Evolutionary conservation across 2,113 vertebrate genomes (phyloP).

Genomic region (Gambusia holbrooki): DNA sequence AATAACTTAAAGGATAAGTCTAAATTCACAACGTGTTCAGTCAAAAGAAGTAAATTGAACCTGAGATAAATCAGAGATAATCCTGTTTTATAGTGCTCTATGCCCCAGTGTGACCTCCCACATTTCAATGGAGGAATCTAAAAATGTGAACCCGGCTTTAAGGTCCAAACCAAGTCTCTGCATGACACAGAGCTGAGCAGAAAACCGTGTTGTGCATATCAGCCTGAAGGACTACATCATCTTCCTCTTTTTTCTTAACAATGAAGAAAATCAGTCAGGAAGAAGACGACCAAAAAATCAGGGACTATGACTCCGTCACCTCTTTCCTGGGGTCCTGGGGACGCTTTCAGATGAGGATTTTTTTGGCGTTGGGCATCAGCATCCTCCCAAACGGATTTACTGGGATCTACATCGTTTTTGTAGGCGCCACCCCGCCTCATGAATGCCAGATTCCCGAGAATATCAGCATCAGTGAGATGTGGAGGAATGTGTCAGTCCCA

Average conservation of each 20-base stretch:
- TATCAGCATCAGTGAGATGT: slow-evolving; percentile 55
- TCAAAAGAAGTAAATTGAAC: neutral
- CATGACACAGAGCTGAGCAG: neutral
- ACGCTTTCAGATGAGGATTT: slow-evolving; percentile 80
- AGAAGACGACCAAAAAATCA: slow-evolving; percentile 9
- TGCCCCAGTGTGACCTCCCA: slow-evolving; percentile 35
- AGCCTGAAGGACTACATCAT: neutral
- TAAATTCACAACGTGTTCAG: neutral
- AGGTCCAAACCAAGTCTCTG: neutral
- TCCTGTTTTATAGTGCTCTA: neutral
- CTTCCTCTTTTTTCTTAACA: neutral
- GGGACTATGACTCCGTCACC: slow-evolving; percentile 81
- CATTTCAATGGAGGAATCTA: neutral
- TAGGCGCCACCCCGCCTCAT: slow-evolving; percentile 67
- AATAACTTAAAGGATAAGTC: neutral
- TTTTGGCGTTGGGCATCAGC: slow-evolving; percentile 63
- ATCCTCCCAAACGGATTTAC: slow-evolving; percentile 73
- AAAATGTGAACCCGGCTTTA: neutral
- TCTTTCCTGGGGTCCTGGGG: slow-evolving; percentile 82
- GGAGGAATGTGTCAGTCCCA: slow-evolving; percentile 68
- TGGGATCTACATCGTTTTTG: slow-evolving; percentile 70
- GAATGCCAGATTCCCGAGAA: slow-evolving; percentile 67
- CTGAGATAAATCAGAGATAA: neutral
- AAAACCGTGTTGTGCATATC: neutral
- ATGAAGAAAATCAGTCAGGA: neutral